Conservation (phyloP, 2,797 vertebrate species). For the Moxostoma hubbsi region DNA sequence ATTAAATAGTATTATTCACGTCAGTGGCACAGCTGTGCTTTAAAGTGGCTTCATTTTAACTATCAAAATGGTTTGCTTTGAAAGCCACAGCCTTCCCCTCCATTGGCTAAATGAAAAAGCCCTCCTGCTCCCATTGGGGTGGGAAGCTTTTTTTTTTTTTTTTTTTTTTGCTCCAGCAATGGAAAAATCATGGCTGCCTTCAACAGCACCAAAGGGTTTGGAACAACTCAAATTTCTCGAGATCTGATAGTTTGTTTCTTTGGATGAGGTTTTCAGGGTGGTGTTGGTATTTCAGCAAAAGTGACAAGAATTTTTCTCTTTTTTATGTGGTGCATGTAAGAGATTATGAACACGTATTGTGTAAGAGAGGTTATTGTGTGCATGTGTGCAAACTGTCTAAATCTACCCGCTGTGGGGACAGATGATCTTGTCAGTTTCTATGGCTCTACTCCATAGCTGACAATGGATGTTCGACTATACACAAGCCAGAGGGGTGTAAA, state of each 20-base stretch:
- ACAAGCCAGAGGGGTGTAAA: constrained; percentile 58
- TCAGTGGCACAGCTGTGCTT: constrained; percentile 79
- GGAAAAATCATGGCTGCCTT: constrained; percentile 55
- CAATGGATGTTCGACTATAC: constrained; percentile 76
- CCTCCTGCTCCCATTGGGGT: constrained; percentile 64
- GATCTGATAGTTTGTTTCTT: constrained; percentile 19
- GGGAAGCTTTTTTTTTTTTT: constrained; percentile 50
- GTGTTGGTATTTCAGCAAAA: constrained; percentile 34
- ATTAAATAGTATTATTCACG: constrained; percentile 81
- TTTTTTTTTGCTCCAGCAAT: constrained; percentile 55
- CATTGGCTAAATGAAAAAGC: constrained; percentile 75
- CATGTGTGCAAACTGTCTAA: constrained; percentile 61
- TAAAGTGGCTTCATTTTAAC: constrained; percentile 81
- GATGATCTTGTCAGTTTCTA: constrained; percentile 67
- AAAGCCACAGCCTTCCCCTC: constrained; percentile 79
- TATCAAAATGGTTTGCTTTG: constrained; percentile 79
- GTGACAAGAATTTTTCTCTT: constrained; percentile 12
- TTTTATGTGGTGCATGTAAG: constrained; percentile 34
- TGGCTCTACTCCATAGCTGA: constrained; percentile 67
- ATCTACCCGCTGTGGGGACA: constrained; percentile 67
- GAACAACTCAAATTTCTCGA: constrained; percentile 12
- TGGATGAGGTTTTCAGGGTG: constrained; percentile 35
- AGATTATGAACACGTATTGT: constrained; percentile 41
- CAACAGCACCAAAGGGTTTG: constrained; percentile 11
- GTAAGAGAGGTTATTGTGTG: constrained; percentile 42